Evolutionary conservation across 2,797 vertebrate species (phyloP), one percentile per base, ranked within the genome.

Genomic region (Spinibarbus caldwelli): DNA sequence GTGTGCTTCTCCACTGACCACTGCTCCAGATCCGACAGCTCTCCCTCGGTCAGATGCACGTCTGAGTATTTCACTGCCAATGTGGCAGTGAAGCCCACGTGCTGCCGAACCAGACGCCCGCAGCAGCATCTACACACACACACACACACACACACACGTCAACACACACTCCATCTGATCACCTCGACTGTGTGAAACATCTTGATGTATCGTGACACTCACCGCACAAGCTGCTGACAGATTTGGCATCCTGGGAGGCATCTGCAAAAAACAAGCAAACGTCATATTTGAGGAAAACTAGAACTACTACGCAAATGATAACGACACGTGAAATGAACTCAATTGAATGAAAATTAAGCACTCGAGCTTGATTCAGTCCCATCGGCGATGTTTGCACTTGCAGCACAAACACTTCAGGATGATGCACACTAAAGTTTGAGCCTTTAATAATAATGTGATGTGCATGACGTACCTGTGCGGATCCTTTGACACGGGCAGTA

Each of bases 241-340:
- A 99, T 99, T 89, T 99, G 98, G 94, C 98, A 99, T 97, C 98
- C 98, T 97, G 98, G 98, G 96, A 99, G 97, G 94, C 98, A 99
- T 96, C 98, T 99, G 91, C 45, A 92, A 89, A 89, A 89, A 23
- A 89, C n/a, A 86, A 47, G 73, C 15, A 2, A 21, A 4, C 10
- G 54, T 12, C 4, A 23, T 21, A 31, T 11, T 11, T 2, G 6
- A 41, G 23, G 11, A 11, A n/a, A 2, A n/a, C n/a, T n/a, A n/a
- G n/a, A n/a, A n/a, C n/a, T n/a, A n/a, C n/a, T n/a, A n/a, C n/a
- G n/a, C n/a, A n/a, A n/a, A n/a, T n/a, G n/a, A n/a, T n/a, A n/a
- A n/a, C n/a, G n/a, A n/a, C n/a, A n/a, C n/a, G n/a, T n/a, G n/a
- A n/a, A n/a, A n/a, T n/a, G n/a, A n/a, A n/a, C n/a, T n/a, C n/a